Percentiles rank a stretch among this genome's conserved stretches.
phyloP scores from a whole-genome alignment of 2,113 vertebrate species.

The Neodon shergylaensis region DNA sequence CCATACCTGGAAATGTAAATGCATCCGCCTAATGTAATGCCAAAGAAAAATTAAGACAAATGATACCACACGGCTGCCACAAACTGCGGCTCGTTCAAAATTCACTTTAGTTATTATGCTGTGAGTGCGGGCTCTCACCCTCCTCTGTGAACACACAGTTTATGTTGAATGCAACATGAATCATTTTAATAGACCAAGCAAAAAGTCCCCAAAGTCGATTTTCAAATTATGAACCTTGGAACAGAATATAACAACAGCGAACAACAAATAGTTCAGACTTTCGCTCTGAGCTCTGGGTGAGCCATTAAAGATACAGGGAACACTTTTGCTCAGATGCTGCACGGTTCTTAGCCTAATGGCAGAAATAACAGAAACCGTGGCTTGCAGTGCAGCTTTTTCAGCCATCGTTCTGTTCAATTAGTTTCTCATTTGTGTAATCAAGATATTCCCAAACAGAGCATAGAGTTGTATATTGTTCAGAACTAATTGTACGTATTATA shows the following conservation, averaged over 20 bases:
- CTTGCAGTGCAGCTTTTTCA: background rate
- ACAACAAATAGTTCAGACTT: slow-evolving; percentile 88
- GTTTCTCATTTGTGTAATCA: slow-evolving; percentile 76
- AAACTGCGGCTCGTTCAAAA: slow-evolving; percentile 89
- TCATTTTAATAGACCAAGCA: slow-evolving; percentile 97
- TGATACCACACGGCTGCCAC: slow-evolving; percentile 90
- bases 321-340: slow-evolving; percentile 63
- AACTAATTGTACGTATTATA: slow-evolving; percentile 77
- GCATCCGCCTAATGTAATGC: slow-evolving; percentile 88
- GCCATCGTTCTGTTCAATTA: slow-evolving; percentile 63
- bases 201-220: slow-evolving; percentile 93
- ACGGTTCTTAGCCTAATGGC: background rate
- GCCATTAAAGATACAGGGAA: slow-evolving; percentile 83
- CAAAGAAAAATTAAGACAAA: slow-evolving; percentile 91
- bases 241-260: slow-evolving; percentile 88
- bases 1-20: slow-evolving; percentile 91
- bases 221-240: slow-evolving; percentile 94
- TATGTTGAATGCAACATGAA: slow-evolving; percentile 96
- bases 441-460: slow-evolving; percentile 76
- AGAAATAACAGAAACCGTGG: background rate
- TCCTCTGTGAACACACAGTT: slow-evolving; percentile 97
- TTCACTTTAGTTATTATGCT: slow-evolving; percentile 91
- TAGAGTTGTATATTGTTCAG: slow-evolving; percentile 72
- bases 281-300: slow-evolving; percentile 87
- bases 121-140: slow-evolving; percentile 88